phyloP scores from a whole-genome alignment of 2,888 invertebrate species.

The Ischnura elegans region DNA sequence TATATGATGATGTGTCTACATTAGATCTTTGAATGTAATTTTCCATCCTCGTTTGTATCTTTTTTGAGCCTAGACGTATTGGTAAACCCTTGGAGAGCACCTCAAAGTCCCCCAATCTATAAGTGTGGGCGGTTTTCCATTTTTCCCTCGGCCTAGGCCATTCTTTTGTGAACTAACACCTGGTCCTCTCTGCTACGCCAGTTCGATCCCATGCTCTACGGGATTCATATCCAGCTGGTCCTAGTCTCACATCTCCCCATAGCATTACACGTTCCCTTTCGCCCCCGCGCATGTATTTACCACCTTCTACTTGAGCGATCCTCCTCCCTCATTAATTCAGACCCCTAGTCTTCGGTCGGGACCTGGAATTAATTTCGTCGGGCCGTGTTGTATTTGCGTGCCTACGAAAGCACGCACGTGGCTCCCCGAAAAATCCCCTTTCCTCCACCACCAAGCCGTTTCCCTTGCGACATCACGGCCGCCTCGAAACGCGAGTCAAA shows the following conservation, averaged over 20 bases:
- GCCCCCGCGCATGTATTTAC: background rate
- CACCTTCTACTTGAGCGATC: background rate
- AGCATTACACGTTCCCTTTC: background rate
- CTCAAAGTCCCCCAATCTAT: too few relatives aligned
- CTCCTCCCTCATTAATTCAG: background rate
- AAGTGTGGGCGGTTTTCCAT: too few relatives aligned
- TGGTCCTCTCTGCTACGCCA: background rate
- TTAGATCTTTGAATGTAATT: too few relatives aligned
- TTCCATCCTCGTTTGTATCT: too few relatives aligned
- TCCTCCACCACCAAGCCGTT: background rate
- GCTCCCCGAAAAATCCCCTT: background rate
- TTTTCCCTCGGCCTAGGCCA: background rate
- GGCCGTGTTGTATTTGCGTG: background rate
- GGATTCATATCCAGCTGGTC: too few relatives aligned
- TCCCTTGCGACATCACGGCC: too few relatives aligned
- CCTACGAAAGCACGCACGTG: background rate
- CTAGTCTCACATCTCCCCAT: background rate
- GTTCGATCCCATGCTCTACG: too few relatives aligned
- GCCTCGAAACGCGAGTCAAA: background rate
- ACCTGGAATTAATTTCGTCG: background rate
- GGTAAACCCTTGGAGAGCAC: too few relatives aligned
- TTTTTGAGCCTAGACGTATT: too few relatives aligned
- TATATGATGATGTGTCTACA: too few relatives aligned
- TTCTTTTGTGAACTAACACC: background rate
- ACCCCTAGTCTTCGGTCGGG: background rate